Evolutionary conservation across 2,797 vertebrate species (phyloP).

Genomic region (Nasua narica): DNA sequence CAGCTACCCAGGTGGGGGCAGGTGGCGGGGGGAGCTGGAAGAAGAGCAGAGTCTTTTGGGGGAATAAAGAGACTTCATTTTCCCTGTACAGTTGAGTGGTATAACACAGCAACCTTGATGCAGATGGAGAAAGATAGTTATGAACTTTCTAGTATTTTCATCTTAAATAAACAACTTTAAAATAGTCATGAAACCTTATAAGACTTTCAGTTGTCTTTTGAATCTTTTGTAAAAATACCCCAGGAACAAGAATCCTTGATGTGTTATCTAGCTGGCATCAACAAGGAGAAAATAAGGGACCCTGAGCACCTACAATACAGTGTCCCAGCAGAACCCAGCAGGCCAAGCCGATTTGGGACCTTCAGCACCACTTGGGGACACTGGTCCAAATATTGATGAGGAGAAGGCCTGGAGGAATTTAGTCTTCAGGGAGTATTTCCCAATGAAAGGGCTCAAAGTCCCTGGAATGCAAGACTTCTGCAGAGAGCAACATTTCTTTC

Average conservation of each 20-base stretch:
- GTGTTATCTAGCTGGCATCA: background rate
- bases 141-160: conserved; percentile 16
- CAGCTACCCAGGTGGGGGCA: background rate
- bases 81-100: background rate
- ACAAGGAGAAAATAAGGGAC: background rate
- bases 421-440: conserved; percentile 19
- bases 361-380: background rate
- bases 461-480: background rate
- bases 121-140: background rate
- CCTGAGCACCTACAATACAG: too few relatives aligned
- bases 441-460: background rate
- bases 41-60: background rate
- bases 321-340: background rate
- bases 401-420: background rate
- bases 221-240: conserved; percentile 37
- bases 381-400: background rate
- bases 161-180: conserved; percentile 31
- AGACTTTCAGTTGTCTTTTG: conserved; percentile 3
- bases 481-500: background rate
- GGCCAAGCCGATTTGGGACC: background rate
- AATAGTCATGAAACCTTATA: background rate
- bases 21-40: background rate
- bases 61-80: background rate
- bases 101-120: background rate
- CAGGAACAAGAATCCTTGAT: background rate